phyloP scores from a whole-genome alignment of 2,113 vertebrate genomes.

The Murina feae region DNA sequence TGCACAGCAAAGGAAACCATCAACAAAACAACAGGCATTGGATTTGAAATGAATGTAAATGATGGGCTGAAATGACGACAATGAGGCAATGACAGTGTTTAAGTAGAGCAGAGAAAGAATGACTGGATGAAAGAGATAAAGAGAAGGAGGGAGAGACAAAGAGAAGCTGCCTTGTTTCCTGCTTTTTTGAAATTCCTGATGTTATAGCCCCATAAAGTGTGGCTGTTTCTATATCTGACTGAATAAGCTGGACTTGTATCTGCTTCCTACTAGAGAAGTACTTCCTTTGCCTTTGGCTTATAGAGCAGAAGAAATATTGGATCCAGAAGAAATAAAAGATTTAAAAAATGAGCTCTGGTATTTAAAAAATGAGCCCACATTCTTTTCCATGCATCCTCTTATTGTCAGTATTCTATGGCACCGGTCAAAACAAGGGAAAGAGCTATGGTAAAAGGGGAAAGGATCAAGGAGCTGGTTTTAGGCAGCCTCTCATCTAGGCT shows the following conservation, averaged over 20 bases:
- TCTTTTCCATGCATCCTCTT: neutral
- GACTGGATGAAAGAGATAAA: neutral
- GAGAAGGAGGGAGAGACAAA: neutral
- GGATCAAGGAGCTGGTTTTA: neutral
- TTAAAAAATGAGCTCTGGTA: neutral
- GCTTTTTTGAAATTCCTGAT: neutral
- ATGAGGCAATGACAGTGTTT: neutral
- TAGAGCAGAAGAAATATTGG: neutral
- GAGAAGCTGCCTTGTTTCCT: neutral
- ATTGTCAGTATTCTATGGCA: neutral
- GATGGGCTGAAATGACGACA: neutral
- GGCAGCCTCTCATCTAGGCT: neutral
- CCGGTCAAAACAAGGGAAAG: neutral
- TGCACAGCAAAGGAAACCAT: no score
- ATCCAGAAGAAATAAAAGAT: neutral
- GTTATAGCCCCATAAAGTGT: neutral
- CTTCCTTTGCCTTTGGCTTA: neutral
- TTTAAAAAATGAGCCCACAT: neutral
- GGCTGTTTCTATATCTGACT: neutral
- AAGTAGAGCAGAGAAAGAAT: neutral
- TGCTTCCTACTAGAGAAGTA: neutral
- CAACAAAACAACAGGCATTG: neutral
- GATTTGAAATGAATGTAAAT: neutral
- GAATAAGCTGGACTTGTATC: neutral
- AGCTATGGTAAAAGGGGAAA: neutral